phyloP scores from a whole-genome alignment of 1,140 invertebrate species.

The Lordiphosa mommai region DNA sequence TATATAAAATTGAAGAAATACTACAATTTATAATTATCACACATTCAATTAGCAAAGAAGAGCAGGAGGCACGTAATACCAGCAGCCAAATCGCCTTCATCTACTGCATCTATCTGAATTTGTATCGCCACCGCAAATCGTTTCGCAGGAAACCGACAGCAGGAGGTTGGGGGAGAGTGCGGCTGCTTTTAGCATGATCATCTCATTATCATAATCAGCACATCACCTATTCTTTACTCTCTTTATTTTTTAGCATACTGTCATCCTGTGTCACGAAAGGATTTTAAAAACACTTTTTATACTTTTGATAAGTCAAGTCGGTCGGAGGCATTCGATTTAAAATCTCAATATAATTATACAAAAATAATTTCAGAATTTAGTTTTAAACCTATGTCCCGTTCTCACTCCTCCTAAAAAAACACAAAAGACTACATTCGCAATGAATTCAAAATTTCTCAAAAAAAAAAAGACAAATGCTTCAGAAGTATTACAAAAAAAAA shows the following conservation, averaged over 20 bases:
- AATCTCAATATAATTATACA: conserved; percentile 52
- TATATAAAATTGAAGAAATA: conserved; percentile 66
- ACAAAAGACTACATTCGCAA: conserved; percentile 66
- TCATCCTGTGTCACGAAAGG: conserved; percentile 48
- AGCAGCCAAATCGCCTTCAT: conserved; percentile 41
- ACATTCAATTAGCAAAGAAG: conserved; percentile 48
- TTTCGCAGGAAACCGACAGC: conserved; percentile 74
- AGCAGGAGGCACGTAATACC: conserved; percentile 4
- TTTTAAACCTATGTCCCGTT: conserved; percentile 44
- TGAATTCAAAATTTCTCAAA: conserved; percentile 72
- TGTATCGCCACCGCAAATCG: conserved; percentile 78
- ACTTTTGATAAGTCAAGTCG: conserved; percentile 74
- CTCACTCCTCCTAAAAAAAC: conserved; percentile 8
- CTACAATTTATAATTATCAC: conserved; percentile 68
- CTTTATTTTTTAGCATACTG: conserved; percentile 14
- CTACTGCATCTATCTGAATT: conserved; percentile 72
- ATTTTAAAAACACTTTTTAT: conserved; percentile 75
- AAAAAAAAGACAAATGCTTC: conserved; percentile 75
- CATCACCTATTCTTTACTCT: conserved; percentile 25
- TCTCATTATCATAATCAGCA: conserved; percentile 28
- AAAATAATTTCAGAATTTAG: conserved; percentile 65
- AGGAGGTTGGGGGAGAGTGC: neutral
- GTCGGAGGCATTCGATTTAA: conserved; percentile 74
- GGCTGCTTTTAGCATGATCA: conserved; percentile 30
- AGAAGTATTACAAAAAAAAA: conserved; percentile 66